Conservation (phyloP, 2,113 vertebrate species). For the Taxidea taxus region DNA sequence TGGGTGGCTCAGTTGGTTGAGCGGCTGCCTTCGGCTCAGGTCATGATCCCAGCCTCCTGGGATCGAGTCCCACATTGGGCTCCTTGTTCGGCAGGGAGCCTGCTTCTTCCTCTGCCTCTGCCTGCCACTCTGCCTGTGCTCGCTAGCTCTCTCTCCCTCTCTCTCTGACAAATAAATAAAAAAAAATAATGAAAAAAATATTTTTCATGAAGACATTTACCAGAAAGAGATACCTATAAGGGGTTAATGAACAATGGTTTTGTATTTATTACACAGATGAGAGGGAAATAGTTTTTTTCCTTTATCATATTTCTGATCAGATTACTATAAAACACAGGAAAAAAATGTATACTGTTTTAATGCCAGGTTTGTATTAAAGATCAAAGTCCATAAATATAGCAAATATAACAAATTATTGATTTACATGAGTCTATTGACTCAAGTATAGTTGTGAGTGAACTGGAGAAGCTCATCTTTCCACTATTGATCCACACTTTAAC, state of each 20-base stretch:
- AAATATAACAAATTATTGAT: conserved; percentile 65
- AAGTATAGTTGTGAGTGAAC: conserved; percentile 44
- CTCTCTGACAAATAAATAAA: too few species aligned
- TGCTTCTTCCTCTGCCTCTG: too few species aligned
- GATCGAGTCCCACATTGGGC: too few species aligned
- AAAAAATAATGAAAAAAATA: too few species aligned
- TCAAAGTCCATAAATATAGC: conserved; percentile 58
- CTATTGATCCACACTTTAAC: conserved; percentile 39
- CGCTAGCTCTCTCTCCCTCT: too few species aligned
- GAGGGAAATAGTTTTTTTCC: conserved; percentile 3
- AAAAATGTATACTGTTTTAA: conserved; percentile 56
- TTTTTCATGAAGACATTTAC: background rate
- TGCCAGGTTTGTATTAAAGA: conserved; percentile 63
- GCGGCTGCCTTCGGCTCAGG: too few species aligned
- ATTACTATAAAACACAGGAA: conserved; percentile 35
- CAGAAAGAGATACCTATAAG: conserved; percentile 9
- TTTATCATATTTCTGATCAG: conserved; percentile 30
- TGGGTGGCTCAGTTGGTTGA: too few species aligned
- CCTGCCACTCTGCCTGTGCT: too few species aligned
- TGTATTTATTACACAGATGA: conserved; percentile 37
- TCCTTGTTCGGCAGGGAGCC: too few species aligned
- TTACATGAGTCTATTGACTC: conserved; percentile 54
- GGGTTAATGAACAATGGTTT: background rate
- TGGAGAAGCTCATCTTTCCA: conserved; percentile 62
- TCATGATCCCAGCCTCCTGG: too few species aligned